phyloP scores from a whole-genome alignment of 2,797 vertebrate genomes.

The Scleropages formosus region DNA sequence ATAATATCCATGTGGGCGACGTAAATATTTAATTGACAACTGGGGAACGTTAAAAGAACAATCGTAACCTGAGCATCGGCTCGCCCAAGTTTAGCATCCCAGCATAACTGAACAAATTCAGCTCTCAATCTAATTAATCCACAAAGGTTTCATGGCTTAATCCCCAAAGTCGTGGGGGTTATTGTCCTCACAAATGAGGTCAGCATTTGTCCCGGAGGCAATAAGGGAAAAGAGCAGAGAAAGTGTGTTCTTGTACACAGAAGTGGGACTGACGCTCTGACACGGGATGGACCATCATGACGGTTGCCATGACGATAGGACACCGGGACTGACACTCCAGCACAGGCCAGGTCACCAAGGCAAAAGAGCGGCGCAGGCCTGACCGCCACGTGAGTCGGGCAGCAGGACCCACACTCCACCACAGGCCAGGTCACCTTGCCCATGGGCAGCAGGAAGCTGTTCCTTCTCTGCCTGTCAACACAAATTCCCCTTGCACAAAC shows the following conservation, averaged over 20 bases:
- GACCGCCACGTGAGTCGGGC: no score
- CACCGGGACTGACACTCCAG: not conserved
- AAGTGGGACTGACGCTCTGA: constrained; percentile 54
- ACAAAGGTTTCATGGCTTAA: constrained; percentile 85
- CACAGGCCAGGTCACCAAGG: no score
- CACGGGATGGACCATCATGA: constrained; percentile 47
- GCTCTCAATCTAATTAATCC: constrained; percentile 82
- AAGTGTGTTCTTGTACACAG: constrained; percentile 43
- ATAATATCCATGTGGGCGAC: constrained; percentile 36
- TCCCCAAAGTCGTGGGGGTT: constrained; percentile 84
- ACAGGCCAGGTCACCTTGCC: no score
- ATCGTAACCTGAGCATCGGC: constrained; percentile 53
- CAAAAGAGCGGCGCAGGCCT: no score
- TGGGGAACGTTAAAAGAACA: constrained; percentile 38
- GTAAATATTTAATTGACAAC: constrained; percentile 45
- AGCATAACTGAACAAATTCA: constrained; percentile 75
- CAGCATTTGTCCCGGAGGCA: constrained; percentile 77
- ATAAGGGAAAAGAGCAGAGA: constrained; percentile 60
- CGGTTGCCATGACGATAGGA: constrained; percentile 10
- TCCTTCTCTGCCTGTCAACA: not conserved
- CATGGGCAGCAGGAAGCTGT: no score
- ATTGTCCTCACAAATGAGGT: constrained; percentile 85
- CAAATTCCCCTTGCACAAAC: not conserved
- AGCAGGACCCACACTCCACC: no score
- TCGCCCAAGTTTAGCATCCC: constrained; percentile 62